phyloP scores from a whole-genome alignment of 2,797 vertebrate species.

The Graptemys geographica region DNA sequence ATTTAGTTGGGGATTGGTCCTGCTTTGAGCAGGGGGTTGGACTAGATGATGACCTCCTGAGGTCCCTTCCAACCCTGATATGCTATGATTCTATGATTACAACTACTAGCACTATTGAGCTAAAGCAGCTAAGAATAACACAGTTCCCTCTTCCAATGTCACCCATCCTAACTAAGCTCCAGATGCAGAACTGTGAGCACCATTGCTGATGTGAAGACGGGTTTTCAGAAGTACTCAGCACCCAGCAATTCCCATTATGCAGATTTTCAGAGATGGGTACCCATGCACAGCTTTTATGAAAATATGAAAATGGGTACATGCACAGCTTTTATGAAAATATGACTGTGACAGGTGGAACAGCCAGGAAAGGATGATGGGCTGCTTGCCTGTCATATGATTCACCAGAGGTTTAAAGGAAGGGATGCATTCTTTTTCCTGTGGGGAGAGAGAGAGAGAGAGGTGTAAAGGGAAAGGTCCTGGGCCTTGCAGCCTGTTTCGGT shows the following conservation, averaged over 20 bases:
- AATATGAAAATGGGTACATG: not conserved
- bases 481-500: not conserved
- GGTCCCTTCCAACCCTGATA: no score
- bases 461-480: not conserved
- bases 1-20: no score
- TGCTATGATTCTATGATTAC: not conserved
- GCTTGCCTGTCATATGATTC: not conserved
- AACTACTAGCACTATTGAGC: not conserved
- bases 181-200: not conserved
- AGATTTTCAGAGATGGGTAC: not conserved
- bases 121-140: not conserved
- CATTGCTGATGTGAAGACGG: not conserved
- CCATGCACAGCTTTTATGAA: not conserved
- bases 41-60: no score
- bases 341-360: not conserved
- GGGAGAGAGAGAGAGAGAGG: not conserved
- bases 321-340: not conserved
- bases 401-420: not conserved
- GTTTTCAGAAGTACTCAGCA: conserved; percentile 11
- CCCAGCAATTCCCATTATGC: not conserved
- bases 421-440: not conserved
- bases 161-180: not conserved
- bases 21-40: no score
- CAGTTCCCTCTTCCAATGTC: not conserved
- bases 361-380: not conserved